phyloP scores from a whole-genome alignment of 64 coral and sea anemone species.

The Montipora sp. region DNA sequence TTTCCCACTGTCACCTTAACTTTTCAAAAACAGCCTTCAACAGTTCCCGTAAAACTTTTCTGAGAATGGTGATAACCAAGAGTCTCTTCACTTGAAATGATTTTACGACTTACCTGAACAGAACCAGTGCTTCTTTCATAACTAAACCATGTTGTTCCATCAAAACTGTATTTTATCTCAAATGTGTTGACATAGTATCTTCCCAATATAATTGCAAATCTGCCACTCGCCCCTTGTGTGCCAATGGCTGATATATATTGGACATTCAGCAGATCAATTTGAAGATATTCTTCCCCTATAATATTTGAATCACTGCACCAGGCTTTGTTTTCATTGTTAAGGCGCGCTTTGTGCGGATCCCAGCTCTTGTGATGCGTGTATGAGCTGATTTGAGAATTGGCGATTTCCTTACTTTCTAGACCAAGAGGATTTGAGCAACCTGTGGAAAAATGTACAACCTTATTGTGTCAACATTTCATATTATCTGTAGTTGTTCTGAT shows the following conservation, averaged over 20 bases:
- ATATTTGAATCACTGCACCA: slow-evolving; percentile 72
- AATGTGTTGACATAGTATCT: slow-evolving; percentile 66
- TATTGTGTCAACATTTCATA: not conserved
- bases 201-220: not conserved
- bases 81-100: not conserved
- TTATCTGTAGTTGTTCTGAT: too few species aligned
- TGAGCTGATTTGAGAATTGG: slow-evolving; percentile 45
- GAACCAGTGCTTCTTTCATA: slow-evolving; percentile 11
- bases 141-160: slow-evolving; percentile 63
- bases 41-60: too few species aligned
- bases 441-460: not conserved
- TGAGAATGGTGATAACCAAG: too few species aligned
- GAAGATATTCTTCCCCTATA: slow-evolving; percentile 20
- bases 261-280: slow-evolving; percentile 72
- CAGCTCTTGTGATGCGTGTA: slow-evolving; percentile 13
- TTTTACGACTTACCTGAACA: slow-evolving; percentile 1
- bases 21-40: too few species aligned
- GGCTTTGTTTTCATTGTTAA: not conserved
- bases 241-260: slow-evolving; percentile 75
- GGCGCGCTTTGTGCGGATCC: slow-evolving; percentile 37
- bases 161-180: slow-evolving; percentile 71
- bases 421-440: slow-evolving; percentile 72
- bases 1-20: too few species aligned
- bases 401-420: slow-evolving; percentile 51
- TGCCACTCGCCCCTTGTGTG: slow-evolving; percentile 45